Evolutionary conservation across 2,113 vertebrate species (phyloP).

Genomic region (Columba livia): DNA sequence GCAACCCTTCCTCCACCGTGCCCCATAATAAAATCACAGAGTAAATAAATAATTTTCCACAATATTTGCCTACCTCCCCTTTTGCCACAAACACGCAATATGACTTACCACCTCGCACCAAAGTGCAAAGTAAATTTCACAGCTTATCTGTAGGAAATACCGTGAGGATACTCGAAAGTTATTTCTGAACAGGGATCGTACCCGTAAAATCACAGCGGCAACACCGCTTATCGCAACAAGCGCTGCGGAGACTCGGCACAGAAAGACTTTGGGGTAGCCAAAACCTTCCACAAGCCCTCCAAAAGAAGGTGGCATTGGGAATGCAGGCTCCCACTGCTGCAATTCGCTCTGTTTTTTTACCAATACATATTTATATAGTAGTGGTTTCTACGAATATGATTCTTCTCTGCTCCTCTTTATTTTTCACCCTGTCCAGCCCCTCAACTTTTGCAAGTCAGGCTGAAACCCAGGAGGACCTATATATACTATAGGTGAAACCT

Average conservation of each 20-base stretch:
- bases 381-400: background rate
- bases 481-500: background rate
- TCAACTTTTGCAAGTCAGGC: background rate
- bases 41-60: conserved; percentile 46
- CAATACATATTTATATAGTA: background rate
- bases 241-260: background rate
- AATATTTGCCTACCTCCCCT: conserved; percentile 32
- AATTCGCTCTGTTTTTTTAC: background rate
- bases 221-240: background rate
- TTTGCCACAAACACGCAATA: background rate
- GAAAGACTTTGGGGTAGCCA: background rate
- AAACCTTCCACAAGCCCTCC: background rate
- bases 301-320: background rate
- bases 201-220: background rate
- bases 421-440: background rate
- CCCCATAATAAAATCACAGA: background rate
- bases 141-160: conserved; percentile 15
- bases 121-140: conserved; percentile 13
- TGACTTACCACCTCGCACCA: background rate
- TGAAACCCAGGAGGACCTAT: background rate
- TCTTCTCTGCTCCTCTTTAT: background rate
- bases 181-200: background rate
- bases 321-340: background rate
- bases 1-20: background rate
- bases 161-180: background rate